phyloP scores from a whole-genome alignment of 2,888 invertebrate genomes.

The Ennomos quercinarius region DNA sequence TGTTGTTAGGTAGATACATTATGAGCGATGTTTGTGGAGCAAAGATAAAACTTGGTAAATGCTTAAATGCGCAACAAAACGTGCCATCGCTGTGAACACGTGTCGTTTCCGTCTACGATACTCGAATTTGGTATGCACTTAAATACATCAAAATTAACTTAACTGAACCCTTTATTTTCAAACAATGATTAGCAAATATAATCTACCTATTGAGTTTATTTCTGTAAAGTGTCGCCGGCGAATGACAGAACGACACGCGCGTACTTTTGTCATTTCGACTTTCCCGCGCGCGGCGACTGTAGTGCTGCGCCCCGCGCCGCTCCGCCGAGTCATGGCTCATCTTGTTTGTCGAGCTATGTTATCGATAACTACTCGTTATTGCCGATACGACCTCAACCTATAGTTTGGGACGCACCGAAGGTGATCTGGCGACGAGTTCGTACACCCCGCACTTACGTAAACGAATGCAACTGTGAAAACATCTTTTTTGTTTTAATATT shows the following conservation, averaged over 20 bases:
- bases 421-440: conserved; percentile 73
- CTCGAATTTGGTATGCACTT: too few relatives aligned
- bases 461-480: conserved; percentile 72
- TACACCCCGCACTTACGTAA: conserved; percentile 77
- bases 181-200: conserved; percentile 3
- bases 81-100: conserved; percentile 10
- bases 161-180: conserved; percentile 7
- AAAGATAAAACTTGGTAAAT: conserved; percentile 2
- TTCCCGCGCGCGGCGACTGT: conserved; percentile 47
- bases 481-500: conserved; percentile 56
- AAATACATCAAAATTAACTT: too few relatives aligned
- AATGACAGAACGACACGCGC: conserved; percentile 20
- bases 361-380: conserved; percentile 72
- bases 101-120: too few relatives aligned
- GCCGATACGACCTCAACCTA: conserved; percentile 75
- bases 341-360: conserved; percentile 68
- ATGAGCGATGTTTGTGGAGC: not conserved
- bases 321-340: conserved; percentile 50
- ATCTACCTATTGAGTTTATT: conserved; percentile 14
- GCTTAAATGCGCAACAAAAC: conserved; percentile 5
- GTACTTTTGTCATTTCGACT: conserved; percentile 57
- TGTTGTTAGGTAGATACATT: too few relatives aligned
- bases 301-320: conserved; percentile 34
- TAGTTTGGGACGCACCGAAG: conserved; percentile 78
- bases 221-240: conserved; percentile 27